Conservation (phyloP, 1,140 invertebrate species). For the Diabrotica virgifera region DNA sequence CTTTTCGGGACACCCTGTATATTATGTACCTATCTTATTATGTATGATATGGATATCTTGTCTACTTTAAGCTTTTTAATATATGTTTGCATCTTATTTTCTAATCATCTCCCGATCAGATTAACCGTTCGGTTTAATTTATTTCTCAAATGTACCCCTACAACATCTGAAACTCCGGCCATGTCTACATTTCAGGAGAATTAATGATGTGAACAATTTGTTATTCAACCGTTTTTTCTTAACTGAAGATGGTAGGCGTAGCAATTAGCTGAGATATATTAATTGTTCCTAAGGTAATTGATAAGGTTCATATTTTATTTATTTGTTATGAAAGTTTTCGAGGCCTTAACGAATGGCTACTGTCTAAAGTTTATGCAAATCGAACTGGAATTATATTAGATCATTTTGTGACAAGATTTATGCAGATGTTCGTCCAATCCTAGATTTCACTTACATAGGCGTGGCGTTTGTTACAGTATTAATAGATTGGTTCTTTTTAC, state of each 20-base stretch:
- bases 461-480: not conserved
- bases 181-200: not conserved
- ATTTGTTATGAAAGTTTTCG: not conserved
- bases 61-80: too few relatives aligned
- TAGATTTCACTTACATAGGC: not conserved
- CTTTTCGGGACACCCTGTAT: too few relatives aligned
- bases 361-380: not conserved
- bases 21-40: too few relatives aligned
- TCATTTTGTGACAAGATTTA: not conserved
- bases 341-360: not conserved
- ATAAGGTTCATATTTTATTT: not conserved
- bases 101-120: too few relatives aligned
- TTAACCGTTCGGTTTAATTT: too few relatives aligned
- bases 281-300: constrained; percentile 1
- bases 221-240: not conserved
- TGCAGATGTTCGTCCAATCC: not conserved
- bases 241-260: not conserved
- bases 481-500: not conserved
- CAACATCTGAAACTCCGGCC: too few relatives aligned
- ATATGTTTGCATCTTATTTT: too few relatives aligned
- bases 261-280: not conserved
- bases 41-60: too few relatives aligned
- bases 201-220: constrained; percentile 1
- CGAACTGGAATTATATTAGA: not conserved
- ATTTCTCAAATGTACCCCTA: too few relatives aligned